A percentile compares a stretch with the other conserved stretches of the same genome.
Evolutionary conservation across 2,797 vertebrate species (phyloP).

Genomic region (Alauda arvensis): DNA sequence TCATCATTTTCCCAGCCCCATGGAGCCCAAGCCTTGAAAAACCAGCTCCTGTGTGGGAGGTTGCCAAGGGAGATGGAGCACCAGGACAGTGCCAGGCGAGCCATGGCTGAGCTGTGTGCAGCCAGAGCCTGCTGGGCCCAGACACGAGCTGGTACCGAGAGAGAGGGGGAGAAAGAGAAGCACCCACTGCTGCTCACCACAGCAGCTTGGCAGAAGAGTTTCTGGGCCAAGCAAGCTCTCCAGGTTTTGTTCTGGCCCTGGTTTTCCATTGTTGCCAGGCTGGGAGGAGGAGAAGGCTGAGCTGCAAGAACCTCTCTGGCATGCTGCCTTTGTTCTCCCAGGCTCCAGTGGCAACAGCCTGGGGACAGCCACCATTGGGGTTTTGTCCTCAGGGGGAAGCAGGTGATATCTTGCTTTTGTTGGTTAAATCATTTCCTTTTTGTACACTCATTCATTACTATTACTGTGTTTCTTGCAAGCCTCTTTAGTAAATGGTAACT

Average conservation of each 20-base stretch:
- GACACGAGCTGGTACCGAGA: fast-evolving
- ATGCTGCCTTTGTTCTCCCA: too few species aligned
- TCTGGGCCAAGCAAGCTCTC: background rate
- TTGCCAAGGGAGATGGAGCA: background rate
- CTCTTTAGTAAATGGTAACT: background rate
- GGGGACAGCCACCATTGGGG: background rate
- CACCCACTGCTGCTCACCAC: fast-evolving
- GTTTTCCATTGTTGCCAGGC: background rate
- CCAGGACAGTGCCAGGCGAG: background rate
- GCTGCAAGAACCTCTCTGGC: background rate
- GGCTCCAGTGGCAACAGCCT: background rate
- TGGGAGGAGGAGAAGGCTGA: background rate
- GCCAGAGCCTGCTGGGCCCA: background rate
- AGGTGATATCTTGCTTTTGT: background rate
- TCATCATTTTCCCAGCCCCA: fast-evolving
- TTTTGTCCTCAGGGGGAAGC: background rate
- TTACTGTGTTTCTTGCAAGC: background rate
- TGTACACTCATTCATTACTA: background rate
- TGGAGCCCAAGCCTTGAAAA: background rate
- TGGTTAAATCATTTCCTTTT: background rate
- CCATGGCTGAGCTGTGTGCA: fast-evolving
- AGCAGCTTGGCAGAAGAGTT: background rate
- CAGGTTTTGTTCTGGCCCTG: background rate
- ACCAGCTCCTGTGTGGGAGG: background rate
- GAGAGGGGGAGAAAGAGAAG: background rate